Evolutionary conservation across 2,888 invertebrate genomes (phyloP), one percentile per base, ranked within the genome.

Genomic region (Galerucella nymphaeae): DNA sequence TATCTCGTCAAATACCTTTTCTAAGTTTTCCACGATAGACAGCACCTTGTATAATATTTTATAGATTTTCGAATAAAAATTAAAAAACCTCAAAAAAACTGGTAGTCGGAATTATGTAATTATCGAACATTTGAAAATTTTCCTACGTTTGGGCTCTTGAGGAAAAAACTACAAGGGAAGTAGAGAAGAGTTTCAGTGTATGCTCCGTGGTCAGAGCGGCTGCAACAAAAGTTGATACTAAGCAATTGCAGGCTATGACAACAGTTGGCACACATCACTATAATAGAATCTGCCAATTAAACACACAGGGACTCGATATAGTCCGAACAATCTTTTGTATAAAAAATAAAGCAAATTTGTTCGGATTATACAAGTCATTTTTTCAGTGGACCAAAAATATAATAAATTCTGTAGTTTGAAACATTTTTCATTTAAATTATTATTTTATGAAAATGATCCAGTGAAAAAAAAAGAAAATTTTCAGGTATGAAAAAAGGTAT

Each of bases 201-300:
- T 84, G 85, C 84, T 85, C 85, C 85, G 84, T 85, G 81, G 85
- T 85, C 86, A 86, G 85, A 86, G 87, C 86, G 85, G 86, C 86
- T 86, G 86, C 85, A 86, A 86, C 85, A 86, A 86, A 86, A 86
- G 81, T 80, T 79, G 79, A 80, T 78, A 82, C 81, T 85, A 81
- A 83, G 76, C 74, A 79, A 83, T 83, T 83, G 83, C 83, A 66
- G 86, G 85, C 86, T 85, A 82, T 85, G 86, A 86, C 86, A 83
- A 86, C 86, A 86, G 85, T 83, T 83, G 84, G 83, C 84, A 85
- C 85, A 86, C 85, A 84, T 84, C 85, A 79, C 80, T 85, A 86
- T 83, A 85, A 84, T 83, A 85, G 82, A 83, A 81, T 80, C 74
- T 83, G 85, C 85, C 85, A 86, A 85, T 86, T 85, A 84, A 81